Percentiles rank a stretch among this genome's conserved stretches.
phyloP scores from a whole-genome alignment of 2,888 invertebrate species.

The Melanotus villosus region DNA sequence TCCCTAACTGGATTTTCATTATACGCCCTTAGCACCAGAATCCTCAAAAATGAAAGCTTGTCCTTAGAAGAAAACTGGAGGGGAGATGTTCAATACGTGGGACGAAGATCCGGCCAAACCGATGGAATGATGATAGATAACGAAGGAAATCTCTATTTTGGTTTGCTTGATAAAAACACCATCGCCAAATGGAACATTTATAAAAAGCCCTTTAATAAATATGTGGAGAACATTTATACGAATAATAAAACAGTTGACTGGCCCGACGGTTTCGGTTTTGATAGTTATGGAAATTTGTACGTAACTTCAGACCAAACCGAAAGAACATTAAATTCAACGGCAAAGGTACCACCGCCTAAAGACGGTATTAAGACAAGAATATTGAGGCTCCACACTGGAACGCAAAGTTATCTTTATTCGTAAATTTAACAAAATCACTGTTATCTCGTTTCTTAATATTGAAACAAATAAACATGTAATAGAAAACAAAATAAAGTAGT shows the following conservation, averaged over 20 bases:
- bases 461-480: too few relatives aligned
- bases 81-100: not conserved
- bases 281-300: slow-evolving; percentile 75
- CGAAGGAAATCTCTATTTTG: slow-evolving; percentile 9
- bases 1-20: not conserved
- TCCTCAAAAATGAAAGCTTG: not conserved
- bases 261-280: slow-evolving; percentile 79
- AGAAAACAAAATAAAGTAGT: too few relatives aligned
- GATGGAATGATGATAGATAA: slow-evolving; percentile 15
- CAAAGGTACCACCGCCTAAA: not conserved
- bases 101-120: not conserved
- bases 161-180: slow-evolving; percentile 66
- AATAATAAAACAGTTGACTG: slow-evolving; percentile 78
- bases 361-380: slow-evolving; percentile 76
- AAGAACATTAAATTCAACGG: not conserved
- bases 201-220: slow-evolving; percentile 68
- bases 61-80: not conserved
- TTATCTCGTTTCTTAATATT: not conserved
- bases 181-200: slow-evolving; percentile 78
- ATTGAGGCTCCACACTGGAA: slow-evolving; percentile 71
- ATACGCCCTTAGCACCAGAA: slow-evolving; percentile 4
- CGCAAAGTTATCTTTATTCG: slow-evolving; percentile 73
- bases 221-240: slow-evolving; percentile 59
- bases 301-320: slow-evolving; percentile 71
- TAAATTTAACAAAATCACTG: not conserved